phyloP scores from a whole-genome alignment of 1,140 invertebrate species.

The Trypoxylus dichotomus region DNA sequence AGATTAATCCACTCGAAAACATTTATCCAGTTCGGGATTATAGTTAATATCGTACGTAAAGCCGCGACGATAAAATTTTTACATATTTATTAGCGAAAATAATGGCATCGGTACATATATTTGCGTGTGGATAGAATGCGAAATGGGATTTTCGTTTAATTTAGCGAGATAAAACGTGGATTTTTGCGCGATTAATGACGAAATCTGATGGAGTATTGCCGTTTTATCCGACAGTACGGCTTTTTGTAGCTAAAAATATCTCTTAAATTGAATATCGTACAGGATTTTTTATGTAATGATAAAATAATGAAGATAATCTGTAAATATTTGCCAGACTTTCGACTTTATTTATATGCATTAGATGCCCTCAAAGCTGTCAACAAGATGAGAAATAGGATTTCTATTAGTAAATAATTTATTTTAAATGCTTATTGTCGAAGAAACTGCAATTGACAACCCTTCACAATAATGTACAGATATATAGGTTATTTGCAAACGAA shows the following conservation, averaged over 20 bases:
- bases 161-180: neutral
- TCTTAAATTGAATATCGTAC: neutral
- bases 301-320: neutral
- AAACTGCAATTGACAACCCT: neutral
- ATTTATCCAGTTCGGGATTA: neutral
- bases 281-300: neutral
- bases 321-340: neutral
- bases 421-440: too few species aligned
- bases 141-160: neutral
- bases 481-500: too few species aligned
- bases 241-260: neutral
- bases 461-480: neutral
- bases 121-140: neutral
- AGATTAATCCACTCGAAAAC: neutral
- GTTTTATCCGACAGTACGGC: neutral
- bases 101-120: neutral
- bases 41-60: neutral
- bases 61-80: neutral
- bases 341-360: neutral
- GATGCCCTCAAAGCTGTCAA: too few species aligned
- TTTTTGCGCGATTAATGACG: neutral
- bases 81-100: conserved; percentile 1
- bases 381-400: too few species aligned
- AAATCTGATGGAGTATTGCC: too few species aligned
- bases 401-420: too few species aligned